Conservation (phyloP, 2,888 invertebrate species). For the Cephus rjabovi region DNA sequence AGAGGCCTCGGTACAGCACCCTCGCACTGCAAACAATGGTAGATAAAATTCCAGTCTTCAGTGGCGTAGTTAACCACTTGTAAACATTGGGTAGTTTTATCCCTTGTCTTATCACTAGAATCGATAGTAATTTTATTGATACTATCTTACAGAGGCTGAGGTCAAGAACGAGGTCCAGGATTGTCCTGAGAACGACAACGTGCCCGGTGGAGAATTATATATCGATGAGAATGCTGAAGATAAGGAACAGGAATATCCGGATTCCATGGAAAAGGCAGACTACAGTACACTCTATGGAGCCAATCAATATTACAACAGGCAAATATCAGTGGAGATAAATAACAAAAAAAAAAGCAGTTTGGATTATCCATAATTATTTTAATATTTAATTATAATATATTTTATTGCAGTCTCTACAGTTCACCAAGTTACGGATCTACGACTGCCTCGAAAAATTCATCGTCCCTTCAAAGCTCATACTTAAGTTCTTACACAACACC, state of each 20-base stretch:
- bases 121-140: background rate
- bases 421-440: constrained; percentile 58
- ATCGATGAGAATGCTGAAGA: constrained; percentile 63
- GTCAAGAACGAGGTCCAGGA: constrained; percentile 64
- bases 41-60: constrained; percentile 26
- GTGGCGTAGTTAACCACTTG: constrained; percentile 3
- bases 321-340: constrained; percentile 5
- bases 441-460: constrained; percentile 55
- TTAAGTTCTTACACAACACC: constrained; percentile 60
- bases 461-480: constrained; percentile 57
- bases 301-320: constrained; percentile 63
- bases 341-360: too few relatives aligned
- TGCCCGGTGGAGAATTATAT: constrained; percentile 60
- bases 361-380: too few relatives aligned
- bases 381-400: background rate
- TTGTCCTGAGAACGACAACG: constrained; percentile 61
- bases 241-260: constrained; percentile 62
- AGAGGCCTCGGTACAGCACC: constrained; percentile 61
- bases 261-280: constrained; percentile 62
- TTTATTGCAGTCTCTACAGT: constrained; percentile 52
- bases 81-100: background rate
- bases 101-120: background rate
- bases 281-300: constrained; percentile 58
- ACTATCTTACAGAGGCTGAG: constrained; percentile 52
- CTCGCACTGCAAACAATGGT: constrained; percentile 62